Conservation (phyloP, 2,888 invertebrate genomes). For the Hemistola chrysoprasaria region DNA sequence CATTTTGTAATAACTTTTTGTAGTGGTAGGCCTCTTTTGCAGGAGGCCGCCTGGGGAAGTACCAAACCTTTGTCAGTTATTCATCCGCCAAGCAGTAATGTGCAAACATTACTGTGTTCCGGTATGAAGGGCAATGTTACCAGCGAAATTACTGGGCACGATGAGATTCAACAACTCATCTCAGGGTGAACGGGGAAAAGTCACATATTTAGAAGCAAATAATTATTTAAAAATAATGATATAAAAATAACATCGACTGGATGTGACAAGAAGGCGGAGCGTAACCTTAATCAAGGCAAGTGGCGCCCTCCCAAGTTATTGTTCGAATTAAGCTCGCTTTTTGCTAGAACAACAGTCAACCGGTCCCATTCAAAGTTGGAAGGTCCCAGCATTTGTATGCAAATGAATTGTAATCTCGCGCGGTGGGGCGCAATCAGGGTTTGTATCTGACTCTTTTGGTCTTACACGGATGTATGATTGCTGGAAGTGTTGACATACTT, state of each 20-base stretch:
- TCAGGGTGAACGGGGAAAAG: no score
- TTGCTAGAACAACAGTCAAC: constrained; percentile 71
- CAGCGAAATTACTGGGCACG: no score
- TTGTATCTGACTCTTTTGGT: constrained; percentile 42
- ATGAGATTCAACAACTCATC: no score
- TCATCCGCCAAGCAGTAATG: no score
- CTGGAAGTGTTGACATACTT: constrained; percentile 37
- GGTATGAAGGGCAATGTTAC: no score
- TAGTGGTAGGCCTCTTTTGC: no score
- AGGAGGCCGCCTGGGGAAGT: no score
- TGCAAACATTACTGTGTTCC: no score
- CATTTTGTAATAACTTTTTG: no score
- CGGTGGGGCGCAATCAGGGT: constrained; percentile 61
- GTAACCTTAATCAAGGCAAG: constrained; percentile 56
- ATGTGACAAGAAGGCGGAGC: constrained; percentile 51
- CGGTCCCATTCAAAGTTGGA: constrained; percentile 69
- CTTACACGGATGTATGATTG: constrained; percentile 35
- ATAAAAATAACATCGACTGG: constrained; percentile 47
- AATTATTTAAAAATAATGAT: constrained; percentile 26
- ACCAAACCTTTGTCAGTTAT: no score
- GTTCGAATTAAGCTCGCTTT: constrained; percentile 72
- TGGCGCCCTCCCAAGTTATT: constrained; percentile 50
- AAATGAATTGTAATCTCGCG: constrained; percentile 73
- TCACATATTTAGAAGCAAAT: constrained; percentile 8
- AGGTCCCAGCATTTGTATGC: constrained; percentile 72